Percentiles rank a stretch among this genome's conserved stretches.
Conservation (phyloP, 2,113 vertebrate genomes). For the Urocynchramus pylzowi region DNA sequence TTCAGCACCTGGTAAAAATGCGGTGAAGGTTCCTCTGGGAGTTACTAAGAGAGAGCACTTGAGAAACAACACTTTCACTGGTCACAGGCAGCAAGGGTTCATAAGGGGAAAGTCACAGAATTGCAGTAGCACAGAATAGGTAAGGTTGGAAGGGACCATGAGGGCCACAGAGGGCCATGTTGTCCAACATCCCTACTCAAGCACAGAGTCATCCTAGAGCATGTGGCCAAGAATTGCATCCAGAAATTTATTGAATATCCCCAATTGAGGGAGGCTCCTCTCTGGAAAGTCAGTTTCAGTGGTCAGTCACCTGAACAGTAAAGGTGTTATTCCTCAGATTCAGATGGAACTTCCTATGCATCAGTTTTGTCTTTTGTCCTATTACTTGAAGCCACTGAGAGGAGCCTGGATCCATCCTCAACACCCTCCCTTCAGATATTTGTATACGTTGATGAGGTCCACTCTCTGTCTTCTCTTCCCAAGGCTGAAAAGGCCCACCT, state of each 20-base stretch:
- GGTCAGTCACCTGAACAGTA: too few relatives aligned
- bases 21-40: accelerated
- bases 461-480: neutral
- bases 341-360: neutral
- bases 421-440: neutral
- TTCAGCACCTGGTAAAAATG: neutral
- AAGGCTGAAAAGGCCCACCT: neutral
- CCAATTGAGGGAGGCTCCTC: neutral
- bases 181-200: neutral
- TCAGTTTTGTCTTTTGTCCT: neutral
- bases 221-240: neutral
- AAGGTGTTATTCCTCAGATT: neutral
- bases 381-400: neutral
- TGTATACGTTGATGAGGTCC: neutral
- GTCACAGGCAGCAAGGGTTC: neutral
- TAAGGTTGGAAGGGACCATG: neutral
- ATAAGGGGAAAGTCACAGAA: neutral
- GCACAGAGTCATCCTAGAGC: neutral
- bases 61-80: neutral
- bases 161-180: neutral
- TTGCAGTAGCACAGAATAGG: neutral
- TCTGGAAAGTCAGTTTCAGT: neutral
- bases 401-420: neutral
- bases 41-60: neutral
- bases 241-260: neutral